Conservation (phyloP, 2,113 vertebrate genomes). For the Cyanistes caeruleus region DNA sequence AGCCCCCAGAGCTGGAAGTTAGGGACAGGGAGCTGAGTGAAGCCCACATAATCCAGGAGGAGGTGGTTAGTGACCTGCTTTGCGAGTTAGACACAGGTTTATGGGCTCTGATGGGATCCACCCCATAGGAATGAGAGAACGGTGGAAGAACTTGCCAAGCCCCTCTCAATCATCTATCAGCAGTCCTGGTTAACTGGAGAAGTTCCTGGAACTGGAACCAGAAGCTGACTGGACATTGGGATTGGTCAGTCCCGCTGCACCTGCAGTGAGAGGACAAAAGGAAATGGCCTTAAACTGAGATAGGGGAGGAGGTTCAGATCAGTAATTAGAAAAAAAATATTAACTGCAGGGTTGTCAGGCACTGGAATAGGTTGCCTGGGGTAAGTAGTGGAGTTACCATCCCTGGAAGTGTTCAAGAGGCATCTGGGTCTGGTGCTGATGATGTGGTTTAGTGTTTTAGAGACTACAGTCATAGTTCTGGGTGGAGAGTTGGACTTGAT, state of each 20-base stretch:
- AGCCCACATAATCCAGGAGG: background rate
- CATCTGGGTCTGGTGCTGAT: background rate
- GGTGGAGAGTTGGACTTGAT: background rate
- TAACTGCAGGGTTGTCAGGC: fast-evolving
- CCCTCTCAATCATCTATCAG: background rate
- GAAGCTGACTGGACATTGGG: background rate
- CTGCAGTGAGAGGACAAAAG: background rate
- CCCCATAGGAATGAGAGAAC: background rate
- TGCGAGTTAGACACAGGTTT: background rate
- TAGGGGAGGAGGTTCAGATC: background rate
- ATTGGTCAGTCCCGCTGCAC: background rate
- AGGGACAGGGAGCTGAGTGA: background rate
- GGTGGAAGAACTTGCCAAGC: background rate
- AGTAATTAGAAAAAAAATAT: background rate
- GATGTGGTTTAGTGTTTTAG: background rate
- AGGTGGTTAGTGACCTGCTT: background rate
- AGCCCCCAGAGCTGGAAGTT: background rate
- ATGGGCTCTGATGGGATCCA: background rate
- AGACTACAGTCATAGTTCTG: background rate
- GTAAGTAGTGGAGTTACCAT: background rate
- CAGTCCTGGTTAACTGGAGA: background rate
- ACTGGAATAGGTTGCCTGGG: background rate
- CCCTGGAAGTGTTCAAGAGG: background rate
- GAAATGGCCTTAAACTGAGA: background rate
- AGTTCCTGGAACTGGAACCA: background rate